Evolutionary conservation across 2,797 vertebrate species (phyloP), one percentile per base, ranked within the genome.

Genomic region (Bovichtus diacanthus): DNA sequence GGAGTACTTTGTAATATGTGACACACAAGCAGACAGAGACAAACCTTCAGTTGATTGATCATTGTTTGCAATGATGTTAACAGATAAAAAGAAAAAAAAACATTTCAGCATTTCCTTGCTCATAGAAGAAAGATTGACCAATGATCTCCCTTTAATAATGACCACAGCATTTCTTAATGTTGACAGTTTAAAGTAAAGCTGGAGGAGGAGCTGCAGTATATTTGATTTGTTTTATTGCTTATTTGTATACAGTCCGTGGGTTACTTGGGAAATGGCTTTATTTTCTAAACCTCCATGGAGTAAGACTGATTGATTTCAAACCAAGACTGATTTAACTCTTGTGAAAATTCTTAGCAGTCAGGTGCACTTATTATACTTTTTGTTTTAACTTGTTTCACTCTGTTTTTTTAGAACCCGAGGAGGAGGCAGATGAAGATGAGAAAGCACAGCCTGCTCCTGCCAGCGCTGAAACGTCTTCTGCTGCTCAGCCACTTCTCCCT

Each of bases 371-470:
- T 23, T 36, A 3, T 56, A 1, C 9, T 36, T 10, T 18, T 9
- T n/a, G n/a, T 31, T 16, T 6, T 50, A 25, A 27, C 11, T 38
- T 1, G 25, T 62, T 55, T 21, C 25, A 16, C 4, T 61, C 0
- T 78, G 2, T 77, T 88, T 86, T 74, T 86, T 72, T 72, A 86
- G 89, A 36, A 29, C 23, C 16, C 53, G 31, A 70, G 50, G 34
- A 44, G 2, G 5, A 2, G 19, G 1, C 6, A 59, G 8, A 72
- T 6, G 4, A 83, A 44, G 34, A 53, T 5, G 18, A 62, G 1
- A 49, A 79, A 9, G 4, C 2, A 51, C 11, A n/a, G 10, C 4
- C 34, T 67, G 9, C 1, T 36, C 19, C 60, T 71, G 18, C 36
- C 36, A 43, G 0, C 6, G 16, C 6, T 59, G 23, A 9, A 27